These are phyloP conservation scores for Stictonetta naevosa DNA, from an alignment of 2,113 vertebrate species.

Conservation along the genomic window DNA sequence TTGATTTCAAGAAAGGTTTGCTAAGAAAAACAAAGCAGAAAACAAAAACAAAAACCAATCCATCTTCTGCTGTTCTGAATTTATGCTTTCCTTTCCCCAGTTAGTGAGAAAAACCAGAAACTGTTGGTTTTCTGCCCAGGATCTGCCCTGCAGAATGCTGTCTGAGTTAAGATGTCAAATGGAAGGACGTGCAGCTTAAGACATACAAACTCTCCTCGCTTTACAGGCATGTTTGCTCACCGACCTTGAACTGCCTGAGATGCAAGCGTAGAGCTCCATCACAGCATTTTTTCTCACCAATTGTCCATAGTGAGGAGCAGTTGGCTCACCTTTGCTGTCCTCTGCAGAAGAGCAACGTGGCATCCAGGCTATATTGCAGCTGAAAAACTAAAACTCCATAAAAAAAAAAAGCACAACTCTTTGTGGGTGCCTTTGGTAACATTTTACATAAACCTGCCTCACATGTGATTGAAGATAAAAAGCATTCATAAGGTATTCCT, in stretches of 20 bases:
- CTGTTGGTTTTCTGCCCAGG: not conserved
- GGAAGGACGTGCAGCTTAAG: not conserved
- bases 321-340: not conserved
- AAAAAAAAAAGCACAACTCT: not conserved
- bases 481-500: not conserved
- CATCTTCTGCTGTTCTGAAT: not conserved
- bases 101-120: not conserved
- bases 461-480: not conserved
- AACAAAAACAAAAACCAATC: no score
- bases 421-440: not conserved
- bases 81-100: not conserved
- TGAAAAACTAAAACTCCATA: not conserved
- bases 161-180: not conserved
- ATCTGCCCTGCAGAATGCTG: not conserved
- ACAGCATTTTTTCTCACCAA: not conserved
- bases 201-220: rapidly evolving
- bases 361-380: not conserved
- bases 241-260: not conserved
- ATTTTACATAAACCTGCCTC: not conserved
- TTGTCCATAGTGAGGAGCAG: not conserved
- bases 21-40: not conserved
- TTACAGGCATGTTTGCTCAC: not conserved
- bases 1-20: not conserved
- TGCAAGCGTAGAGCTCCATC: not conserved
- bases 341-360: not conserved